phyloP scores from a whole-genome alignment of 2,888 invertebrate genomes.

The Pteria penguin region DNA sequence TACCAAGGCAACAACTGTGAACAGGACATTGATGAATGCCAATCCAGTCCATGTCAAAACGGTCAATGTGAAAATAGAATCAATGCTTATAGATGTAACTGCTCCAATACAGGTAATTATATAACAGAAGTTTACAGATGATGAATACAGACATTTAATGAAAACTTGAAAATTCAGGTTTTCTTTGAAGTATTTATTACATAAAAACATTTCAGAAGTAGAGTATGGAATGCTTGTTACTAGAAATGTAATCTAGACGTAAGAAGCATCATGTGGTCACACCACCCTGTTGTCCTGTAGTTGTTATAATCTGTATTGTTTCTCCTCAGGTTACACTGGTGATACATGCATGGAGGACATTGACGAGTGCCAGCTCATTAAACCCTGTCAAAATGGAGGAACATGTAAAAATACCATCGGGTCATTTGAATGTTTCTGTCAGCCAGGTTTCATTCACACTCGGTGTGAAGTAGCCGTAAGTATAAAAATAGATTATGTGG shows the following conservation, averaged over 20 bases:
- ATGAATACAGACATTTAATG: too few relatives aligned
- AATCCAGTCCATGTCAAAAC: conserved; percentile 77
- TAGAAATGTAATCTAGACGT: too few relatives aligned
- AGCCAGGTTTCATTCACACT: conserved; percentile 65
- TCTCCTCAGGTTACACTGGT: conserved; percentile 55
- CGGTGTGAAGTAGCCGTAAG: conserved; percentile 81
- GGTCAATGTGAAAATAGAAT: conserved; percentile 48
- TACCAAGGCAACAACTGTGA: conserved; percentile 81
- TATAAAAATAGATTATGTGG: too few relatives aligned
- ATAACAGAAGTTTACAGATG: too few relatives aligned
- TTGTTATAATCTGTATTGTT: background rate
- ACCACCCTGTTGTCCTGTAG: too few relatives aligned
- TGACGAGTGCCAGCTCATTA: conserved; percentile 54
- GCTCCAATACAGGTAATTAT: conserved; percentile 5
- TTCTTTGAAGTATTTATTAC: too few relatives aligned
- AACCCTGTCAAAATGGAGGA: conserved; percentile 62
- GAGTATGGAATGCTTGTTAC: too few relatives aligned
- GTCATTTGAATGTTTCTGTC: conserved; percentile 59
- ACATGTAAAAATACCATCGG: conserved; percentile 51
- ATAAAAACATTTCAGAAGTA: too few relatives aligned
- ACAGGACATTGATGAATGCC: conserved; percentile 82
- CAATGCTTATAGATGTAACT: conserved; percentile 48
- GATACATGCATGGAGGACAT: conserved; percentile 62
- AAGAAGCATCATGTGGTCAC: too few relatives aligned
- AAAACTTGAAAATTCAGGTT: too few relatives aligned